These are phyloP conservation scores for Potamarius usumacintae DNA, from an alignment of 2,113 vertebrate species.

Conservation along the genomic window DNA sequence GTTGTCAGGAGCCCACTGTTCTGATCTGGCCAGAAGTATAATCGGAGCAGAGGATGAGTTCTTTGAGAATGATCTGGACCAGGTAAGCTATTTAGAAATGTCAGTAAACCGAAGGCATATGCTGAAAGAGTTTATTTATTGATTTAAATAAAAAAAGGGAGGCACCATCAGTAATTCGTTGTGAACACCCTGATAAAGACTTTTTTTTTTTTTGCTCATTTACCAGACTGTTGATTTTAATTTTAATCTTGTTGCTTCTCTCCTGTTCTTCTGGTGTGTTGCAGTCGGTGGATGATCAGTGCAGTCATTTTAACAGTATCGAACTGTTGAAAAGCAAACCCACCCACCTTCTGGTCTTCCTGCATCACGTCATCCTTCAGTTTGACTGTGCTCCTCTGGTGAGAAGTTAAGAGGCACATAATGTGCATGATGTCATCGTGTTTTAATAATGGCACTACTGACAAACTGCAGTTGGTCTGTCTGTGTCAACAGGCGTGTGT, in stretches of 20 bases:
- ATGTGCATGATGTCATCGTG: background rate
- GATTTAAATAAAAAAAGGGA: too few relatives aligned
- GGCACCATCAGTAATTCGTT: background rate
- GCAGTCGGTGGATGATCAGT: conserved; percentile 77
- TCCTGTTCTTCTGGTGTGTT: background rate
- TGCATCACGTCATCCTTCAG: conserved; percentile 87
- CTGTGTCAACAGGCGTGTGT: background rate
- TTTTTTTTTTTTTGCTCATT: background rate
- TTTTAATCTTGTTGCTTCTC: background rate
- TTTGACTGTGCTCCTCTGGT: conserved; percentile 86
- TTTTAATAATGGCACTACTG: background rate
- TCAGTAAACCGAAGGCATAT: too few relatives aligned
- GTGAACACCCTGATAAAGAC: too few relatives aligned
- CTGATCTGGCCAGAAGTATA: conserved; percentile 75
- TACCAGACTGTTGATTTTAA: background rate
- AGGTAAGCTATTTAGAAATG: conserved; percentile 68
- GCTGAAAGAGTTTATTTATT: too few relatives aligned
- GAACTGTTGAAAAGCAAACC: conserved; percentile 77
- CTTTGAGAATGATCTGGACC: conserved; percentile 86
- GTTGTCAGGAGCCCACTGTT: conserved; percentile 63
- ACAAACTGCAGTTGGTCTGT: background rate
- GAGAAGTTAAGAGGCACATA: conserved; percentile 50
- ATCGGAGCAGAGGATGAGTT: conserved; percentile 91
- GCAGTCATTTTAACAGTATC: conserved; percentile 76
- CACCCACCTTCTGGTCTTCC: conserved; percentile 82